Evolutionary conservation across 2,888 invertebrate genomes (phyloP), one percentile per base, ranked within the genome.

Genomic region (Nephrocerus scutellatus): DNA sequence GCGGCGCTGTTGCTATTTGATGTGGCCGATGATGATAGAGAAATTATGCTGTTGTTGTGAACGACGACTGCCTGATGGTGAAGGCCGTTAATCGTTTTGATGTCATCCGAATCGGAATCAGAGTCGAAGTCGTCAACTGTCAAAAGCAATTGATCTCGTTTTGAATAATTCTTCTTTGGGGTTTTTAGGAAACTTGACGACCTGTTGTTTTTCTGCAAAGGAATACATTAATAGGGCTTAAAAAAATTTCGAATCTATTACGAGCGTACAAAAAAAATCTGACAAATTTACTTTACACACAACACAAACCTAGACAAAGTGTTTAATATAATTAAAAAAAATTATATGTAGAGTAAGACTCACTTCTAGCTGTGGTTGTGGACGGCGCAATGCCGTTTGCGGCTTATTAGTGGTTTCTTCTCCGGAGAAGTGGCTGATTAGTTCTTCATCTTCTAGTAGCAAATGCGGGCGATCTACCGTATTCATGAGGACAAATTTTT

Each of bases 401-500:
- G 46, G 22, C 22, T 41, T 39, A 36, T 46, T 39, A 10, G 36
- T 24, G 26, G 45, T 16, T 38, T 54, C 55, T 39, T 60, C 56
- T 44, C 62, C 60, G 21, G 55, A 53, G 43, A 55, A 58, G 42
- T 57, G 57, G 32, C 59, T 59, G 45, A 64, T 64, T 32, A 63
- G 53, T 52, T 65, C 65, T 46, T 59, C 57, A 51, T 76, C 76
- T 69, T 76, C 76, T 70, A 77, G 73, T 69, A 76, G 76, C 65
- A 77, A 72, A 69, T 77, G 71, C 58, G 77, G 74, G 63, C 75
- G 75, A 70, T 76, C 75, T 70, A 73, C 72, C 70, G 74, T 72
- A 72, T 74, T 74, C 73, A 74, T 76, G n/a, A n/a, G n/a, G n/a
- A n/a, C n/a, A n/a, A n/a, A n/a, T n/a, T n/a, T n/a, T n/a, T n/a